Percentiles rank a stretch among this genome's conserved stretches.
Evolutionary conservation across 2,888 invertebrate species (phyloP).

Genomic region (Drosophila gaucha): DNA sequence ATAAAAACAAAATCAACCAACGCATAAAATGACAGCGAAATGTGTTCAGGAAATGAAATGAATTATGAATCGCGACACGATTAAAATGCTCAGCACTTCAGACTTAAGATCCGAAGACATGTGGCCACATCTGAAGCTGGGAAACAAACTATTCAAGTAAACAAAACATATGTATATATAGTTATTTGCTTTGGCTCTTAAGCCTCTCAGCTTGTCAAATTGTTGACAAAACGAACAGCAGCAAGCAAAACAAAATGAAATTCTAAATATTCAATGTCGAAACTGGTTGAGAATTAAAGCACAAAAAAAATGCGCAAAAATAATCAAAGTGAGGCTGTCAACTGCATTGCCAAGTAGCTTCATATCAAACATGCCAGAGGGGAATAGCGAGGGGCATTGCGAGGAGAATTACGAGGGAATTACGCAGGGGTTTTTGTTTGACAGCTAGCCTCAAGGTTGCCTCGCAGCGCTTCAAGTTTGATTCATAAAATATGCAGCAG

Average conservation of each 20-base stretch:
- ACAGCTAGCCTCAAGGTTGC: slow-evolving; percentile 28
- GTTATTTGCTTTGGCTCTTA: slow-evolving; percentile 7
- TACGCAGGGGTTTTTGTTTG: not conserved
- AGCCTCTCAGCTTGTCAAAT: slow-evolving; percentile 34
- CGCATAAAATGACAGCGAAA: slow-evolving; percentile 41
- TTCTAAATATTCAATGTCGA: slow-evolving; percentile 68
- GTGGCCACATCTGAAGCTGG: slow-evolving; percentile 31
- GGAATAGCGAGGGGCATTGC: not conserved
- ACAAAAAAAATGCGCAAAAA: slow-evolving; percentile 51
- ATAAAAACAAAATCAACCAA: slow-evolving; percentile 39
- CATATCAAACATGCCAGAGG: slow-evolving; percentile 6
- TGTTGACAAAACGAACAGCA: slow-evolving; percentile 54
- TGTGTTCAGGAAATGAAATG: slow-evolving; percentile 63
- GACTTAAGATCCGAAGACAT: slow-evolving; percentile 29
- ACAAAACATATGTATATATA: not conserved
- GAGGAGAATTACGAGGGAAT: slow-evolving; percentile 2
- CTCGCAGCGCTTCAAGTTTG: not conserved
- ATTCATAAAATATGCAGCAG: not conserved
- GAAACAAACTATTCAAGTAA: slow-evolving; percentile 19
- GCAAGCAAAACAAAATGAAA: slow-evolving; percentile 32
- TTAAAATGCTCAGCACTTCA: slow-evolving; percentile 33
- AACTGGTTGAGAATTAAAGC: slow-evolving; percentile 59
- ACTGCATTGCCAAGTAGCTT: slow-evolving; percentile 69
- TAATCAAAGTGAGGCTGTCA: slow-evolving; percentile 63
- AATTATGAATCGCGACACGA: slow-evolving; percentile 38